phyloP scores from a whole-genome alignment of 2,113 vertebrate species.

The Syngnathus scovelli region DNA sequence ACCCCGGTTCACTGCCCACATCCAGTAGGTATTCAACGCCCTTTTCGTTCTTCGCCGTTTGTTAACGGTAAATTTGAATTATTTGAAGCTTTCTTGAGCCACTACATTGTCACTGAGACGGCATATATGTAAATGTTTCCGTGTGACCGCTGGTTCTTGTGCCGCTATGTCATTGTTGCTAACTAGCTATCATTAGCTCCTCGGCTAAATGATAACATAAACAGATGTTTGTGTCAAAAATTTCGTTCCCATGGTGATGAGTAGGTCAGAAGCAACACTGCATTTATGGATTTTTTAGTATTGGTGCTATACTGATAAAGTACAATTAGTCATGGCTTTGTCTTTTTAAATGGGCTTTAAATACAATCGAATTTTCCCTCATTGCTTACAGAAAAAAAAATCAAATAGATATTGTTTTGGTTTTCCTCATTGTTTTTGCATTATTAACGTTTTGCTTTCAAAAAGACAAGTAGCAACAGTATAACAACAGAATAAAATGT shows the following conservation, averaged over 20 bases:
- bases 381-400: too few relatives aligned
- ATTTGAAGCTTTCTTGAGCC: not conserved
- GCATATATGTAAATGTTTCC: not conserved
- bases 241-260: not conserved
- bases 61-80: slow-evolving; percentile 12
- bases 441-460: too few relatives aligned
- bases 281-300: too few relatives aligned
- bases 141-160: slow-evolving; percentile 6
- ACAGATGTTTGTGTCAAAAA: not conserved
- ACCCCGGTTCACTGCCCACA: slow-evolving; percentile 30
- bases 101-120: not conserved
- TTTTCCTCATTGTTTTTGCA: too few relatives aligned
- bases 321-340: too few relatives aligned
- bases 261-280: too few relatives aligned
- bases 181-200: slow-evolving; percentile 23
- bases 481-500: too few relatives aligned
- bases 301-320: too few relatives aligned
- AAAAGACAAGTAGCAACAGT: too few relatives aligned
- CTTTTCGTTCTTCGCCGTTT: not conserved
- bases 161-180: slow-evolving; percentile 27
- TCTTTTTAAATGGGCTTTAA: too few relatives aligned
- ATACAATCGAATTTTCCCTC: too few relatives aligned
- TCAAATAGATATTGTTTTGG: too few relatives aligned
- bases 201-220: not conserved
- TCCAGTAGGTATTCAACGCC: not conserved